Percentiles rank a stretch among this genome's conserved stretches.
Evolutionary conservation across 2,797 vertebrate genomes (phyloP).

Genomic region (Tamandua tetradactyla): DNA sequence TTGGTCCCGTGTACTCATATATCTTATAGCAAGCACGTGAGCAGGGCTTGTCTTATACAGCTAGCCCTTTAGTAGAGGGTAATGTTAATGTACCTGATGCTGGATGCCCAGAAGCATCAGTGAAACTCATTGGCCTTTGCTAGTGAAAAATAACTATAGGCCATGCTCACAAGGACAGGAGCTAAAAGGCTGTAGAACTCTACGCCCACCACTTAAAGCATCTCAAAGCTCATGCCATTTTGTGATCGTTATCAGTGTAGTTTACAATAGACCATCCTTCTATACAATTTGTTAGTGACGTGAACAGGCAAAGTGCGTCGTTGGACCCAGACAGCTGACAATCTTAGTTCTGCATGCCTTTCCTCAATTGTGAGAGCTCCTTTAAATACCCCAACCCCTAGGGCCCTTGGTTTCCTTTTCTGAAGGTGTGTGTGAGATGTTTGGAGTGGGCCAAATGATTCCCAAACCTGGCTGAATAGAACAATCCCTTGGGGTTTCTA

Average conservation of each 20-base stretch:
- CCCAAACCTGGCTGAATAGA: not conserved
- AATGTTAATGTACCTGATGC: not conserved
- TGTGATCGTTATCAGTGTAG: not conserved
- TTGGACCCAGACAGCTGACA: not conserved
- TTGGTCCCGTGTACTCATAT: not conserved
- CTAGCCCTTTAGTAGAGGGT: not conserved
- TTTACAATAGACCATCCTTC: not conserved
- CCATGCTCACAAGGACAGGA: not conserved
- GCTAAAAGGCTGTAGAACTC: not conserved
- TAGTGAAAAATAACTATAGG: not conserved
- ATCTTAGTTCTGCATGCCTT: not conserved
- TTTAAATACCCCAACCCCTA: not conserved
- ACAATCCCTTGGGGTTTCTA: not conserved
- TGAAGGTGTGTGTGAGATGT: not conserved
- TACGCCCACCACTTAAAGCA: not conserved
- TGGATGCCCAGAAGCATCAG: not conserved
- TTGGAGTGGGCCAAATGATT: not conserved
- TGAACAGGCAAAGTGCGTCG: not conserved
- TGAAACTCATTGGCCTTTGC: not conserved
- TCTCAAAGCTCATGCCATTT: not conserved
- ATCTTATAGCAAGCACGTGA: accelerated
- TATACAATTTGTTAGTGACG: not conserved
- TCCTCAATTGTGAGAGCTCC: not conserved
- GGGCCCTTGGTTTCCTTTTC: not conserved
- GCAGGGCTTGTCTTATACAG: not conserved